Evolutionary conservation across 2,797 vertebrate genomes (phyloP).

Genomic region (Nannoperca obscura): DNA sequence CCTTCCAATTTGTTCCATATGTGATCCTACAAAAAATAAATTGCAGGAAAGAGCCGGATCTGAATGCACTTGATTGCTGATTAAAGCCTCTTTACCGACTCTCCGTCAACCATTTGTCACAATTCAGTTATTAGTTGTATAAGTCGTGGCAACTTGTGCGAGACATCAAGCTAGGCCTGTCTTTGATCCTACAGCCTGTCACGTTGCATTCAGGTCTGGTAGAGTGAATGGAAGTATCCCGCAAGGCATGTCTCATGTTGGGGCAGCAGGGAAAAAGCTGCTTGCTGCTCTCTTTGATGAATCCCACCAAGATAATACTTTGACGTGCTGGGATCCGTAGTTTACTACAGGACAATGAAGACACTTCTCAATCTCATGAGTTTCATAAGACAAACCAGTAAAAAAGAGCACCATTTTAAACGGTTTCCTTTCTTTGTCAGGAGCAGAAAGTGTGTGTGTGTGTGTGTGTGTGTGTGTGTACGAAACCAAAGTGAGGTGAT

Average conservation of each 20-base stretch:
- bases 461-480: neutral
- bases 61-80: constrained; percentile 21
- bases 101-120: constrained; percentile 21
- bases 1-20: constrained; percentile 4
- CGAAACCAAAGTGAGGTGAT: neutral
- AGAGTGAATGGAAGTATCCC: constrained; percentile 66
- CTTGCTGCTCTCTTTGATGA: constrained; percentile 73
- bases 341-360: constrained; percentile 30
- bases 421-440: neutral
- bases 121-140: constrained; percentile 23
- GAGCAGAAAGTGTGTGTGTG: neutral
- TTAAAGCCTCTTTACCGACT: neutral
- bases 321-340: constrained; percentile 38
- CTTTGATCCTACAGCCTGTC: constrained; percentile 74
- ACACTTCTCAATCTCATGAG: neutral
- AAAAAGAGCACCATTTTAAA: constrained; percentile 21
- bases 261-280: constrained; percentile 62
- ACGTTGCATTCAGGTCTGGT: constrained; percentile 60
- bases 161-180: constrained; percentile 45
- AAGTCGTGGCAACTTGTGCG: constrained; percentile 32
- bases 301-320: constrained; percentile 57
- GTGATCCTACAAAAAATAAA: constrained; percentile 27
- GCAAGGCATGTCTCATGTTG: constrained; percentile 70
- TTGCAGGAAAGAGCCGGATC: constrained; percentile 13
- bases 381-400: constrained; percentile 9